Percentiles rank a stretch among this genome's conserved stretches.
These are phyloP conservation scores for Ganaspis sp. DNA, from an alignment of 1,140 invertebrate species.

Conservation along the genomic window DNA sequence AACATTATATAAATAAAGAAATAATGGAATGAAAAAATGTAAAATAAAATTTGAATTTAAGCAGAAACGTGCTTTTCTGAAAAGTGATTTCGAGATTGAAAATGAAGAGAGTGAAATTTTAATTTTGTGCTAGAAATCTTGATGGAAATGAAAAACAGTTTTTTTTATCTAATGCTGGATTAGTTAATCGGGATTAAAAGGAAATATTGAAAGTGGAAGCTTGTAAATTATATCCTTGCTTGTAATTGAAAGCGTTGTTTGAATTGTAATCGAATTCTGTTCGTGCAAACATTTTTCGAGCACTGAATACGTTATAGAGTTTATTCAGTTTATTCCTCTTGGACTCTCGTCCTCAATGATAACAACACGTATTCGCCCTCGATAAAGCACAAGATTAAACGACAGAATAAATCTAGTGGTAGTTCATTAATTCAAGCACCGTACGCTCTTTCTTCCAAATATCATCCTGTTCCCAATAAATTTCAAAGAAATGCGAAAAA, in stretches of 20 bases:
- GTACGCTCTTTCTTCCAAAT: constrained; percentile 19
- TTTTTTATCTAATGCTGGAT: background rate
- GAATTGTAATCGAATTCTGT: constrained; percentile 25
- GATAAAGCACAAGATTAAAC: constrained; percentile 22
- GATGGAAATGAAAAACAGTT: background rate
- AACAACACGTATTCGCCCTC: constrained; percentile 25
- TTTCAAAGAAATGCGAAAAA: constrained; percentile 12
- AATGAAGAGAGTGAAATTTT: no score
- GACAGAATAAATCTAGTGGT: constrained; percentile 24
- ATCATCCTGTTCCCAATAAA: background rate
- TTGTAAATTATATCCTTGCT: background rate
- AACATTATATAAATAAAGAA: background rate
- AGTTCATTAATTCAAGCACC: constrained; percentile 28
- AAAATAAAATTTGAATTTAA: no score
- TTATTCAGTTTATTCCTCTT: constrained; percentile 29
- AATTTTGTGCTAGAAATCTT: no score
- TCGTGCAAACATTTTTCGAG: constrained; percentile 13
- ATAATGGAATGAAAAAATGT: no score
- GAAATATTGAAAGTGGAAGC: background rate
- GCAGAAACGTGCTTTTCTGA: no score
- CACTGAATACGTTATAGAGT: constrained; percentile 24
- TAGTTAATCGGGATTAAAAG: background rate
- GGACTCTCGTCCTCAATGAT: constrained; percentile 26
- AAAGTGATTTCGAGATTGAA: no score
- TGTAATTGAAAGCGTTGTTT: constrained; percentile 21